Conservation (phyloP, 2,113 vertebrate species). For the Cyprinodon tularosa region DNA sequence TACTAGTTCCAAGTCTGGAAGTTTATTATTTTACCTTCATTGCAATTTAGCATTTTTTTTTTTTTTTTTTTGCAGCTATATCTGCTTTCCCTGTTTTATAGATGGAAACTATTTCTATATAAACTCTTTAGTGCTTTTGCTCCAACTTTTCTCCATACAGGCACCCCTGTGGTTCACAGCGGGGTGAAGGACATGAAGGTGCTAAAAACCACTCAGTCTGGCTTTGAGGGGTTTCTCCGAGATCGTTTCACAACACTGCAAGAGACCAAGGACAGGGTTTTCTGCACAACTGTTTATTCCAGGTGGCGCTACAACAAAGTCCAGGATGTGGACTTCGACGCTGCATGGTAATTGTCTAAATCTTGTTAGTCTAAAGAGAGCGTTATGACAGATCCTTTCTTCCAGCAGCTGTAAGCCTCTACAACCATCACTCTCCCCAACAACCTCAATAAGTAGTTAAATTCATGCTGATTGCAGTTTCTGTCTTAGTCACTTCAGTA, state of each 20-base stretch:
- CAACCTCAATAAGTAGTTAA: no score
- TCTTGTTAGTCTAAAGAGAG: not conserved
- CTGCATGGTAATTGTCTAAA: slow-evolving; percentile 82
- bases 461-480: no score
- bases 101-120: not conserved
- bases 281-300: slow-evolving; percentile 88
- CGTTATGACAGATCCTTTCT: no score
- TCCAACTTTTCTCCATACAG: slow-evolving; percentile 66
- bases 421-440: no score
- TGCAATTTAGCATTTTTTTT: not conserved
- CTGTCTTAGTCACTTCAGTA: no score
- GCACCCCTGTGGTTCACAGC: slow-evolving; percentile 83
- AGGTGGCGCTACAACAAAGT: slow-evolving; percentile 87
- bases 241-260: slow-evolving; percentile 91
- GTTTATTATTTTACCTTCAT: not conserved
- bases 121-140: not conserved
- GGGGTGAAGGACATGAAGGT: slow-evolving; percentile 92
- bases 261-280: slow-evolving; percentile 88
- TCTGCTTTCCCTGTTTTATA: not conserved
- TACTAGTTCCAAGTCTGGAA: not conserved
- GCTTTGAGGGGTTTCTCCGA: slow-evolving; percentile 89
- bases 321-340: slow-evolving; percentile 81
- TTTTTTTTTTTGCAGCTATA: not conserved
- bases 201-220: slow-evolving; percentile 94
- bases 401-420: no score